Base-by-base conservation (phyloP, 2,113 vertebrate species). In the Myotis brandtii region DNA sequence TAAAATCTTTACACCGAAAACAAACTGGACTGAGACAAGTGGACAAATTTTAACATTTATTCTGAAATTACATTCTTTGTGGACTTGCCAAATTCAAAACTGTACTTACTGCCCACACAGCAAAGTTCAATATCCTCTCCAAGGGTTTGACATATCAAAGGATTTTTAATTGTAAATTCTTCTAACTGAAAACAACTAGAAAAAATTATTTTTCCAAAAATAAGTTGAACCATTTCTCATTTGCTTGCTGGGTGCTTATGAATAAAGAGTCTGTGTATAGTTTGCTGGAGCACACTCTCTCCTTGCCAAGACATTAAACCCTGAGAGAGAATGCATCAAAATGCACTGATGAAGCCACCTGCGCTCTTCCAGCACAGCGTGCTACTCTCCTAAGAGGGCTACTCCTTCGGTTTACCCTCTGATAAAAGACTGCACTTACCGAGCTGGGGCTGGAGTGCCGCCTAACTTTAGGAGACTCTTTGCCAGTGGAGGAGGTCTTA, bases 381-480 rank as follows among this genome's bases (percentile, higher is more conserved):
- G 67, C 30, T 5, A 2, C 10, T 27, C 34, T 20, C 54, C 37
- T 6, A 17, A 81, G 73, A 64, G 13, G n/a, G 46, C 54, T 5
- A 59, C 14, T 32, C 37, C 70, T 64, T 69, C n/a, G 3, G 72
- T 23, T 48, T 30, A 13, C 67, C 43, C 8, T 0, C 7, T 3
- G 66, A 52, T 18, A 64, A 77, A 43, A 14, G 48, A 37, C 27
- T 0, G 25, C 21, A 99, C 99, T 99, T 98, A 99, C 99, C 93
- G 99, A 99, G 96, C 99, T 99, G 46, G 99, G 99, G 94, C 99
- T 99, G 97, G 52, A 99, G 97, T 99, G 99, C 0, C 99, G 97
- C 59, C 99, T 98, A 72, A 99, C 98, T 98, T 99, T 99, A 43
- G 99, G 99, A 0, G 99, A 99, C 96, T 99, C 99, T 97, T 99